Percentiles rank a stretch among this genome's conserved stretches.
Evolutionary conservation across 2,888 invertebrate genomes (phyloP).

Genomic region (Amblyjoppa fuscipennis): DNA sequence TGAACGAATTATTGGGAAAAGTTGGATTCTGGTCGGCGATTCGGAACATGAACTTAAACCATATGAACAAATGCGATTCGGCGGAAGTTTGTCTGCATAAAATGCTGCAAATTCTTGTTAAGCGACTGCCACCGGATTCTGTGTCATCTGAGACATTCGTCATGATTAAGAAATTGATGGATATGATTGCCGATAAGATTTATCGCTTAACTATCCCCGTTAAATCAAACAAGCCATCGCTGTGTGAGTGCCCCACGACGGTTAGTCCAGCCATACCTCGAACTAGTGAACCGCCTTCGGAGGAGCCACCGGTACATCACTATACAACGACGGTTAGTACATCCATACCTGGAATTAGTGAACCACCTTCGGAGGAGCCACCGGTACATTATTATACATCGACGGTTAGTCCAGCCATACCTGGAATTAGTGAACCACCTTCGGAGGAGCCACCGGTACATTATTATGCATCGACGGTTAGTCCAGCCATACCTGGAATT

Average conservation of each 20-base stretch:
- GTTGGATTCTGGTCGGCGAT: constrained; percentile 19
- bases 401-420: background rate
- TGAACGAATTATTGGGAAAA: constrained; percentile 44
- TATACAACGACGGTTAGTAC: background rate
- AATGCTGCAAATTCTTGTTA: constrained; percentile 1
- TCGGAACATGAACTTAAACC: background rate
- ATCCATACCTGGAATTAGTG: background rate
- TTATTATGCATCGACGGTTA: background rate
- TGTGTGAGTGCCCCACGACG: too few species aligned
- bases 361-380: background rate
- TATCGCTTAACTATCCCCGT: too few species aligned
- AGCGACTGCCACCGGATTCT: background rate
- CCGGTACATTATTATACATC: background rate
- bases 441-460: background rate
- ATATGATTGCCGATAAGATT: background rate
- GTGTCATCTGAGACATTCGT: background rate
- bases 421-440: background rate
- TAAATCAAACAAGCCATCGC: background rate
- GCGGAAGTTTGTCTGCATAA: constrained; percentile 19
- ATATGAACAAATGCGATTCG: constrained; percentile 16
- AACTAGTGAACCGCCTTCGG: background rate
- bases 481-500: too few species aligned
- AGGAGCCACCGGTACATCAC: background rate
- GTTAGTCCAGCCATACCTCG: too few species aligned
- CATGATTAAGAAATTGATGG: background rate